Evolutionary conservation across 2,888 invertebrate genomes (phyloP), one percentile per base, ranked within the genome.

Genomic region (Crioceris asparagi): DNA sequence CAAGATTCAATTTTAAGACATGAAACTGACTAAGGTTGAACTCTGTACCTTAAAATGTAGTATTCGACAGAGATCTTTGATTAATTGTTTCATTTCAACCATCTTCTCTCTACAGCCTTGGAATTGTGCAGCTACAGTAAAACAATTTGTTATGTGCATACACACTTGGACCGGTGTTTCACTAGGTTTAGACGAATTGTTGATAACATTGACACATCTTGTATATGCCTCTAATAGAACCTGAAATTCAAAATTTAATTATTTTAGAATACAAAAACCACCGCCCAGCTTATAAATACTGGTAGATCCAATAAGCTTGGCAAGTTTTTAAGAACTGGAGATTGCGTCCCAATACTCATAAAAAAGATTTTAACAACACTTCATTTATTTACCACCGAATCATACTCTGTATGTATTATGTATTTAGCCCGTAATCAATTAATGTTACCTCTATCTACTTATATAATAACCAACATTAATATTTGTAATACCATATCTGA

Each of bases 61-160:
- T 43, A 90, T 80, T 42, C 86, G 72, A 56, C 87, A 86, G 7
- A 93, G 69, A 63, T 97, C 93, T 32, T 78, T 77, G 39, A 92
- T 77, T 19, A 98, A 73, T 52, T 81, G 79, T n/a, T 88, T 83
- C 68, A 93, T 72, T 54, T 82, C 83, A 3, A 90, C 84, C 55
- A 94, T 84, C 47, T 78, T 77, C 52, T 83, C 83, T 48, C 94
- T 75, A 60, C 96, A 97, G 29, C 78, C 83, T 47, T 85, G 79
- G 71, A 98, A 99, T 49, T 82, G 78, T 19, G 94, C 91, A 3
- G 97, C 92, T 3, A 97, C 96, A n/a, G 88, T 83, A 62, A 91
- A 91, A 65, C 94, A 96, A 39, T 79, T 78, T 12, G 91, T 85
- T 47, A 91, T 80, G 68, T 96, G 84, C 17, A 76, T 83, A 60